Conservation (phyloP, 1,140 invertebrate species). For the Leptopilina clavipes region DNA sequence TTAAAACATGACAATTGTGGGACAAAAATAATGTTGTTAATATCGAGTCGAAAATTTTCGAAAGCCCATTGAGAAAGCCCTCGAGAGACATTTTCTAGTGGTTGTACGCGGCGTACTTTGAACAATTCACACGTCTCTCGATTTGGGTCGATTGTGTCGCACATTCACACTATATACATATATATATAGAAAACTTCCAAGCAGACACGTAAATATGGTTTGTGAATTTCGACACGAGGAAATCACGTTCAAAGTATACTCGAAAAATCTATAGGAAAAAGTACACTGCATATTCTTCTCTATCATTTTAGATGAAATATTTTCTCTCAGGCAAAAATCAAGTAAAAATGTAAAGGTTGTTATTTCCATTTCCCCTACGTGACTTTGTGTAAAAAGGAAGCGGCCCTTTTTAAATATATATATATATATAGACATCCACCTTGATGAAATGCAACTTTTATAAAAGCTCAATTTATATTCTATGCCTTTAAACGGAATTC, state of each 20-base stretch:
- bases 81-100: slow-evolving; percentile 15
- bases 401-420: background rate
- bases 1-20: background rate
- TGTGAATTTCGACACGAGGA: slow-evolving; percentile 8
- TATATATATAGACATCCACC: background rate
- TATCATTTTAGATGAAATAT: slow-evolving; percentile 17
- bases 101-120: background rate
- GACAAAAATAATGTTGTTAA: slow-evolving; percentile 8
- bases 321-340: slow-evolving; percentile 6
- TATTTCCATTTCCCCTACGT: slow-evolving; percentile 17
- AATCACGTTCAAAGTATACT: slow-evolving; percentile 16
- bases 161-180: background rate
- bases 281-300: slow-evolving; percentile 9
- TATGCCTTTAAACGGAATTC: too few species aligned
- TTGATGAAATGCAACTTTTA: background rate
- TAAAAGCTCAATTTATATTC: background rate
- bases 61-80: background rate
- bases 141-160: slow-evolving; percentile 18
- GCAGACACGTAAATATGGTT: slow-evolving; percentile 19
- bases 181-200: background rate
- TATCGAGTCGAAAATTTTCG: background rate
- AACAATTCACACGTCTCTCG: slow-evolving; percentile 18
- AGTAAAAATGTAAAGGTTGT: slow-evolving; percentile 15
- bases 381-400: slow-evolving; percentile 9
- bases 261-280: slow-evolving; percentile 5